Conservation (phyloP, 2,797 vertebrate species). For the Acrossocheilus fasciatus region DNA sequence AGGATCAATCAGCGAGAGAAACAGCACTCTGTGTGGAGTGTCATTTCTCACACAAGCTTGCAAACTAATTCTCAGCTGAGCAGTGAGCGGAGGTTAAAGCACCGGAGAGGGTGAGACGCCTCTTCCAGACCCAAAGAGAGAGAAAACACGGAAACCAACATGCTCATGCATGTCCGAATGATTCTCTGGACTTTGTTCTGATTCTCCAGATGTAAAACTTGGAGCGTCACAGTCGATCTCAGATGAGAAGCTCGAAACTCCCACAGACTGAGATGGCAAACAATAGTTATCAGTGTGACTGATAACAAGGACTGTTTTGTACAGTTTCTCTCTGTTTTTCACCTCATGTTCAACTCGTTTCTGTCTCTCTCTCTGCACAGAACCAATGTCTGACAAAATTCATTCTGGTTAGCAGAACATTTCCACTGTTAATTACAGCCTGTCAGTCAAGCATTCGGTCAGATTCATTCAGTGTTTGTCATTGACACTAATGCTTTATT, state of each 20-base stretch:
- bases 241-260: conserved; percentile 61
- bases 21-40: conserved; percentile 38
- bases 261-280: conserved; percentile 58
- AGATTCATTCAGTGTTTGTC: conserved; percentile 3
- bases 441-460: background rate
- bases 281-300: conserved; percentile 52
- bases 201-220: conserved; percentile 74
- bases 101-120: conserved; percentile 17
- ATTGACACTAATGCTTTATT: background rate
- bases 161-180: conserved; percentile 55
- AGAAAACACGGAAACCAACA: conserved; percentile 42
- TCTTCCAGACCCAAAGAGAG: background rate
- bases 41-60: conserved; percentile 66
- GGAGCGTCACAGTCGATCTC: conserved; percentile 65
- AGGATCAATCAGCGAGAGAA: conserved; percentile 52
- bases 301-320: conserved; percentile 35
- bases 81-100: conserved; percentile 44
- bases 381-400: background rate
- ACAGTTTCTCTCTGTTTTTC: background rate
- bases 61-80: conserved; percentile 55
- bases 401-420: background rate
- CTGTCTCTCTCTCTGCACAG: background rate
- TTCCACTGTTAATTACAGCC: background rate
- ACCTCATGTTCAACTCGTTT: background rate
- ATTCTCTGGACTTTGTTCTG: conserved; percentile 75